A percentile compares a stretch with the other conserved stretches of the same genome.
Conservation (phyloP, 2,888 invertebrate genomes). For the Amblyteles armatorius region DNA sequence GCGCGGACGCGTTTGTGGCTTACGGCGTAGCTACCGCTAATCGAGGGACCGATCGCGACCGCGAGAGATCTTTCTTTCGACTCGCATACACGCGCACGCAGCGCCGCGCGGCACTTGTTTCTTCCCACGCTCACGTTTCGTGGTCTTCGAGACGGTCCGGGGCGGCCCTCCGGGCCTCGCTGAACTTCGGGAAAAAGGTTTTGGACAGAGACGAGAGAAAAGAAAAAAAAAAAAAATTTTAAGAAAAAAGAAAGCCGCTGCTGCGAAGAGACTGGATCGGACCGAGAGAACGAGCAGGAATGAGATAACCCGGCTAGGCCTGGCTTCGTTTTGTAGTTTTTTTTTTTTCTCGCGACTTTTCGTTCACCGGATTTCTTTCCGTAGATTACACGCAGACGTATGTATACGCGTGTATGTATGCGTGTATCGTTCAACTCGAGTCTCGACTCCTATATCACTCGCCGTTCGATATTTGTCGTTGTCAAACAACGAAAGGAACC, state of each 20-base stretch:
- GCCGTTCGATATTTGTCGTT: slow-evolving; percentile 63
- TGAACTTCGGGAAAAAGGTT: slow-evolving; percentile 43
- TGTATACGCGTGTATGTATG: not conserved
- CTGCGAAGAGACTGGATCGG: not conserved
- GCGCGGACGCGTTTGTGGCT: slow-evolving; percentile 46
- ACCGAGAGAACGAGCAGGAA: not conserved
- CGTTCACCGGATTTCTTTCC: slow-evolving; percentile 13
- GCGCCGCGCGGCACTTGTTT: slow-evolving; percentile 8
- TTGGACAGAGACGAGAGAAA: slow-evolving; percentile 1
- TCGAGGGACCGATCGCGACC: slow-evolving; percentile 53
- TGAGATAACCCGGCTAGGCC: slow-evolving; percentile 8
- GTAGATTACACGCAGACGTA: not conserved
- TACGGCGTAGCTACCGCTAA: slow-evolving; percentile 41
- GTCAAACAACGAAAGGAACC: slow-evolving; percentile 57
- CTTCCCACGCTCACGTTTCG: slow-evolving; percentile 66
- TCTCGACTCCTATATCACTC: slow-evolving; percentile 24
- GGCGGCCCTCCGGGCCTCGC: not conserved
- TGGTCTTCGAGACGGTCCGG: slow-evolving; percentile 5
- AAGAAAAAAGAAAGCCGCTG: not conserved
- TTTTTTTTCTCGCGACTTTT: slow-evolving; percentile 42
- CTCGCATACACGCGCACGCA: not conserved
- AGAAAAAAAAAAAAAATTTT: not conserved
- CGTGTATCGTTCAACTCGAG: slow-evolving; percentile 21
- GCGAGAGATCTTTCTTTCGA: slow-evolving; percentile 42
- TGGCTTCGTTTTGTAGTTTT: not conserved